Percentiles rank a stretch among this genome's conserved stretches.
Conservation (phyloP, 1,140 invertebrate species). For the Cepaea nemoralis region DNA sequence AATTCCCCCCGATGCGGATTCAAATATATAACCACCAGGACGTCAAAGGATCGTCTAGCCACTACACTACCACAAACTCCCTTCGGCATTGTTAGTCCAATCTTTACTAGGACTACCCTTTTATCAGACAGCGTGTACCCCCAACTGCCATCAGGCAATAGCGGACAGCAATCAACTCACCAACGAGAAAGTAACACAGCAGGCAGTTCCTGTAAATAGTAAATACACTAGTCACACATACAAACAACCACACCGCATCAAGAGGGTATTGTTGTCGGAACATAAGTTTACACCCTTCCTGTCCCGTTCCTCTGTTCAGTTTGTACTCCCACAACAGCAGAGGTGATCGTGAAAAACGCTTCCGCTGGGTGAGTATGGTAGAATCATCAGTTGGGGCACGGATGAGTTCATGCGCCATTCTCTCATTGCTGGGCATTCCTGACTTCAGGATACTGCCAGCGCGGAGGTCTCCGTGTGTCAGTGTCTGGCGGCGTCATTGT, state of each 20-base stretch:
- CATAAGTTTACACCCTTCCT: neutral
- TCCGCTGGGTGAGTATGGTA: neutral
- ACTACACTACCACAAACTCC: too few species aligned
- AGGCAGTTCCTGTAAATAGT: neutral
- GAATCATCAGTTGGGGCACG: neutral
- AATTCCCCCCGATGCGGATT: too few species aligned
- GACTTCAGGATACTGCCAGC: neutral
- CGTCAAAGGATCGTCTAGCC: too few species aligned
- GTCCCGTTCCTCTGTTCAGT: too few species aligned
- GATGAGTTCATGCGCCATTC: neutral
- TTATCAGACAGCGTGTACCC: too few species aligned
- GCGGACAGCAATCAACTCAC: neutral
- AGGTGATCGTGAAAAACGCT: neutral
- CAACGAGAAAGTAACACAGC: neutral
- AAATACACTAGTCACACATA: neutral
- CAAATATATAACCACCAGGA: too few species aligned
- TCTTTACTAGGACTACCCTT: too few species aligned
- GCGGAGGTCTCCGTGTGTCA: neutral
- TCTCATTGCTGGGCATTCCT: neutral
- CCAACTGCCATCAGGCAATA: neutral
- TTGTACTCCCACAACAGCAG: neutral
- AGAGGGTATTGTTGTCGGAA: neutral
- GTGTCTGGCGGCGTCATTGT: neutral
- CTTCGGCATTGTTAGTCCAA: too few species aligned
- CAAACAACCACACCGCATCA: neutral